Evolutionary conservation across 2,797 vertebrate genomes (phyloP).

Genomic region (Mergus octosetaceus): DNA sequence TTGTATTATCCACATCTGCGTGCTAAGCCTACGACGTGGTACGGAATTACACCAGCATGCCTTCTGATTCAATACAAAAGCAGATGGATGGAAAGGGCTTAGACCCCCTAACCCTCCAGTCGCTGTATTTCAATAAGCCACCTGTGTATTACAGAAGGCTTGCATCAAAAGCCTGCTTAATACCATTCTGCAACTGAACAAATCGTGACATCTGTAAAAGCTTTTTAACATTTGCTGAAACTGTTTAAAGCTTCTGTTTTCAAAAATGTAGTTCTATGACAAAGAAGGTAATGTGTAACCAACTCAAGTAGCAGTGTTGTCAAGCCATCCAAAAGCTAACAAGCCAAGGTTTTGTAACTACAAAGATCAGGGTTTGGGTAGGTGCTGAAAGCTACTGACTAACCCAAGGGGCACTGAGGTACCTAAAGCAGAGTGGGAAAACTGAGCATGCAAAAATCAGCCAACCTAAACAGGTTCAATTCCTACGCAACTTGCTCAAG

Average conservation of each 20-base stretch:
- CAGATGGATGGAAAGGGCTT: not conserved
- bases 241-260: not conserved
- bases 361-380: not conserved
- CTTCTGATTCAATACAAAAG: not conserved
- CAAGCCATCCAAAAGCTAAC: not conserved
- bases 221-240: not conserved
- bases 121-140: not conserved
- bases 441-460: not conserved
- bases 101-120: not conserved
- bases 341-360: not conserved
- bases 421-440: not conserved
- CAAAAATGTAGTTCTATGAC: rapidly evolving
- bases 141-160: not conserved
- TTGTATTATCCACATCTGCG: not conserved
- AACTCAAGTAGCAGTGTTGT: not conserved
- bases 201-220: not conserved
- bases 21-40: not conserved
- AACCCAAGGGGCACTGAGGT: not conserved
- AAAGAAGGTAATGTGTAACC: not conserved
- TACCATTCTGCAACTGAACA: not conserved
- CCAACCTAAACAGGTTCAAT: not conserved
- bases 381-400: not conserved
- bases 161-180: not conserved
- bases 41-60: not conserved
- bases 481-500: not conserved